Evolutionary conservation across 2,113 vertebrate genomes (phyloP), one percentile per base, ranked within the genome.

Genomic region (Chionis minor): DNA sequence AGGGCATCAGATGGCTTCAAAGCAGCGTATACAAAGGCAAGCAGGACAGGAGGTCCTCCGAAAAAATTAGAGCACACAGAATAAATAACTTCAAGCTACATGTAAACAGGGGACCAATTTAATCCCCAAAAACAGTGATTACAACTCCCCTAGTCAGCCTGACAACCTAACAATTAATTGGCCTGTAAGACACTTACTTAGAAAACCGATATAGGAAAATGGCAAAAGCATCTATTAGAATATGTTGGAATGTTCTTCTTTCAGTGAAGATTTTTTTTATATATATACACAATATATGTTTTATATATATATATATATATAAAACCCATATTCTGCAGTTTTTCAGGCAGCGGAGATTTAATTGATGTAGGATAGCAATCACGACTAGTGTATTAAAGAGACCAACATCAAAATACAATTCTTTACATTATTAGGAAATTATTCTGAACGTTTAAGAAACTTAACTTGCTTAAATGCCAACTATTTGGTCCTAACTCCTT

Each of bases 1-100:
- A 75, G 47, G 52, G 49, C 79, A 77, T 92, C 58, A 67, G 55
- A 66, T 45, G 26, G 84, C 56, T 97, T 96, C 75, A 88, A 94
- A 89, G 92, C 20, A 56, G 28, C 0, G 3, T 38, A 17, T 9
- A n/a, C 33, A 86, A 93, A 90, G 45, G 26, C 73, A 88, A 88
- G 52, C 72, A 92, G 51, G 81, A 82, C 55, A 54, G 58, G 40
- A 78, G 47, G 65, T 51, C 72, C 62, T 85, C 72, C 4, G 2
- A 75, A 49, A 85, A 86, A 65, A 44, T 84, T 65, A 40, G 63
- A 74, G 62, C 52, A 69, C 32, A 22, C 33, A 55, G 17, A 69
- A 49, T 49, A 90, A 88, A 86, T 59, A 26, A 78, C 54, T 86
- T 84, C 67, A 81, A 91, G 75, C 32, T 22, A 61, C 13, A 19